These are phyloP conservation scores for Eucera pruinosa DNA, from an alignment of 2,888 invertebrate genomes.

Conservation along the genomic window DNA sequence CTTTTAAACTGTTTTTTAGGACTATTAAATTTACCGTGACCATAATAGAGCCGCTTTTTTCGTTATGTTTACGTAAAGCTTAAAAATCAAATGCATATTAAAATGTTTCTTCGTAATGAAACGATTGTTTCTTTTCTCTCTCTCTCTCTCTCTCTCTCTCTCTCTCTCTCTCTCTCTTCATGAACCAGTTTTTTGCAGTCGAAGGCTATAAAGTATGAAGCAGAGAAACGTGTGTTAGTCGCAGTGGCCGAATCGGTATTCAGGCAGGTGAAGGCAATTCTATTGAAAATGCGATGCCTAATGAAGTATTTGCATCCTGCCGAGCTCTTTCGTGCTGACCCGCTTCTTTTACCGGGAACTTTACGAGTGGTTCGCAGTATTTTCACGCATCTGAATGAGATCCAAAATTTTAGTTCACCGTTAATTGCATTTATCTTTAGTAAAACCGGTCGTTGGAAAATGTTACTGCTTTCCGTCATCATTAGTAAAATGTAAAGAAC, in stretches of 20 bases:
- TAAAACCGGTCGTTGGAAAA: too few relatives aligned
- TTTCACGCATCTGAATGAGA: conserved; percentile 42
- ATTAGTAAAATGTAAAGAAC: too few relatives aligned
- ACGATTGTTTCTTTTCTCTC: conserved; percentile 53
- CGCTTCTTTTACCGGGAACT: conserved; percentile 46
- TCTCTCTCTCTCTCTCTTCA: too few relatives aligned
- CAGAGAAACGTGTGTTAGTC: too few relatives aligned
- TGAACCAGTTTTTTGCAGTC: too few relatives aligned
- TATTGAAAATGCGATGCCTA: conserved; percentile 58
- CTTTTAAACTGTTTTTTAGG: too few relatives aligned
- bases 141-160: too few relatives aligned
- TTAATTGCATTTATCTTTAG: conserved; percentile 34
- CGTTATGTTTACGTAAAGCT: too few relatives aligned
- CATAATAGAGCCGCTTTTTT: too few relatives aligned
- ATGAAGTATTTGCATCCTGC: conserved; percentile 60
- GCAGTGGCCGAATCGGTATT: conserved; percentile 40
- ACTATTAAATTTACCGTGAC: too few relatives aligned
- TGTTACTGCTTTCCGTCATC: background rate
- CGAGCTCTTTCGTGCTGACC: conserved; percentile 48
- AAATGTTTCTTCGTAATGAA: conserved; percentile 35
- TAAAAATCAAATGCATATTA: too few relatives aligned
- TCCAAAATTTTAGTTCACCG: conserved; percentile 35
- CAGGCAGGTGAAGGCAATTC: conserved; percentile 42
- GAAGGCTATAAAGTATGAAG: too few relatives aligned
- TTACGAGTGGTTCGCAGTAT: conserved; percentile 37